Conservation (phyloP, 2,797 vertebrate genomes). For the Pangasius mekongensis region DNA sequence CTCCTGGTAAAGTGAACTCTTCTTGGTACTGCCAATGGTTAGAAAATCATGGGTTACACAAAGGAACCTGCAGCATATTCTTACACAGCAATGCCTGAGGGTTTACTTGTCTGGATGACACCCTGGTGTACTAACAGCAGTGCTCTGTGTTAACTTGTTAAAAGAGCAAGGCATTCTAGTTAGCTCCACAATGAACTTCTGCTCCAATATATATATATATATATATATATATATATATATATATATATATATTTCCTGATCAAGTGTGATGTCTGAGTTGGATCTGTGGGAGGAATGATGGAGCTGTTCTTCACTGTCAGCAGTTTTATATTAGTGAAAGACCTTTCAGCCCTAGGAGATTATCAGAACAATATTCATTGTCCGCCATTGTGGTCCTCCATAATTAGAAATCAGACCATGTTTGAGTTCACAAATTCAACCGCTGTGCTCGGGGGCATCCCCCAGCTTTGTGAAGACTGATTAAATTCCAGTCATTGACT, state of each 20-base stretch:
- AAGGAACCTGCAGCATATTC: not conserved
- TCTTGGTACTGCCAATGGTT: not conserved
- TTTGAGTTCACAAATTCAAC: conserved; percentile 66
- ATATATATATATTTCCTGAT: no score
- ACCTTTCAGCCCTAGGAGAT: conserved; percentile 23
- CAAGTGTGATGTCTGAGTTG: not conserved
- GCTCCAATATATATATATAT: no score
- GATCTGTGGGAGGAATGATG: not conserved
- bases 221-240: no score
- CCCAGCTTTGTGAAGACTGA: conserved; percentile 66
- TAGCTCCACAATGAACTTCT: conserved; percentile 25
- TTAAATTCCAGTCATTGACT: conserved; percentile 73
- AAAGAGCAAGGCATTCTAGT: conserved; percentile 35
- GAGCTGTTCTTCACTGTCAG: conserved; percentile 1
- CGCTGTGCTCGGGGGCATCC: conserved; percentile 64
- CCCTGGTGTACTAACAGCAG: not conserved
- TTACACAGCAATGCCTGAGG: not conserved
- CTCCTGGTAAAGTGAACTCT: not conserved
- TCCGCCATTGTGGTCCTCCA: conserved; percentile 62
- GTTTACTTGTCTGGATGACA: not conserved
- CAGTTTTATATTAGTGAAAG: not conserved
- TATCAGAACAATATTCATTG: conserved; percentile 70
- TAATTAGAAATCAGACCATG: conserved; percentile 72
- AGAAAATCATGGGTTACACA: not conserved
- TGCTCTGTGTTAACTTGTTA: not conserved